phyloP scores from a whole-genome alignment of 2,113 vertebrate genomes.

The Mesitornis unicolor region DNA sequence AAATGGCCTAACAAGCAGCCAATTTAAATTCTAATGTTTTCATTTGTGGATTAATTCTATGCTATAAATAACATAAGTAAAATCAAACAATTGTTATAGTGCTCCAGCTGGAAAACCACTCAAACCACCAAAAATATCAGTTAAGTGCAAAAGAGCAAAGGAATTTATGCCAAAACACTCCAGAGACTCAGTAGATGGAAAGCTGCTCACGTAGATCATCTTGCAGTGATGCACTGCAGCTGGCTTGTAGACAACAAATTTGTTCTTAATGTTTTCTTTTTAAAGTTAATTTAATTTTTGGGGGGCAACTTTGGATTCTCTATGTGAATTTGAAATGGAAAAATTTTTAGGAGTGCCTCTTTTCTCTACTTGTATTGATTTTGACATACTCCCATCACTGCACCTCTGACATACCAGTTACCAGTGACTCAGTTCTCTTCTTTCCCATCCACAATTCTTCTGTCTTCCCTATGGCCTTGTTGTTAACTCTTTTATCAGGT shows the following conservation, averaged over 20 bases:
- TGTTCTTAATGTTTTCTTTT: neutral
- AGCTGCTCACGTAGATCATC: conserved; percentile 10
- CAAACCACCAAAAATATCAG: neutral
- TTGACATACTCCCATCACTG: neutral
- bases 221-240: neutral
- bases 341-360: neutral
- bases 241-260: neutral
- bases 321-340: neutral
- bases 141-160: conserved; percentile 30
- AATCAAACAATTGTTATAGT: neutral
- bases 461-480: neutral
- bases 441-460: neutral
- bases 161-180: neutral
- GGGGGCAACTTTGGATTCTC: neutral
- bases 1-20: neutral
- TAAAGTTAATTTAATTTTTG: neutral
- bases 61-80: conserved; percentile 11
- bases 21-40: neutral
- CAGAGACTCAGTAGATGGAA: neutral
- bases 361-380: neutral
- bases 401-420: neutral
- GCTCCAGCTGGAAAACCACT: neutral
- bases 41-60: neutral
- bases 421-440: neutral
- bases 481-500: neutral